Conservation (phyloP, 2,797 vertebrate genomes). For the Sebastes matsubarae region DNA sequence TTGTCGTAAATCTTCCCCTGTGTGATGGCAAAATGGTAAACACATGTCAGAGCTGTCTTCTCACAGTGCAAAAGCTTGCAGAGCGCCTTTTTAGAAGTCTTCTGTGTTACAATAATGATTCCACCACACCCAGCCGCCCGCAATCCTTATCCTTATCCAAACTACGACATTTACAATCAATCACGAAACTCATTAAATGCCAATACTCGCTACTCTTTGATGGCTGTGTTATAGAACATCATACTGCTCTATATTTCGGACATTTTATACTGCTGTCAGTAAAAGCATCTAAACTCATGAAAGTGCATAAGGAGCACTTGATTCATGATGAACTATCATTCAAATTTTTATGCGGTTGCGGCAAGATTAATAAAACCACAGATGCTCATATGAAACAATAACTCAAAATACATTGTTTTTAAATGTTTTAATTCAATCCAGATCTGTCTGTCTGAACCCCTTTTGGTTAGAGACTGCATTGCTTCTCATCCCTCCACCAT, state of each 20-base stretch:
- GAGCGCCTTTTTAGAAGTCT: slow-evolving; percentile 41
- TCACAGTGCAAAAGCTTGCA: slow-evolving; percentile 45
- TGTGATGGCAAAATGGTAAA: slow-evolving; percentile 75
- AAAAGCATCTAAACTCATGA: slow-evolving; percentile 5
- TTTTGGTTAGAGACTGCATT: neutral
- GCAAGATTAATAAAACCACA: slow-evolving; percentile 28
- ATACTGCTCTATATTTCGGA: too few species aligned
- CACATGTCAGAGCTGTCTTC: slow-evolving; percentile 68
- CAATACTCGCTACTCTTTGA: slow-evolving; percentile 18
- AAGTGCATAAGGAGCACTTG: neutral
- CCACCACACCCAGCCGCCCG: slow-evolving; percentile 43
- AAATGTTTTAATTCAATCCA: slow-evolving; percentile 35
- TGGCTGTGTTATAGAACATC: neutral
- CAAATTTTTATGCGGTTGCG: neutral
- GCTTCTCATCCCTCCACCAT: neutral
- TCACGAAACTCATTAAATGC: slow-evolving; percentile 41
- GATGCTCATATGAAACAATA: slow-evolving; percentile 45
- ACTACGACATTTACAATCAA: slow-evolving; percentile 37
- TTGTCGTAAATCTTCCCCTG: slow-evolving; percentile 67
- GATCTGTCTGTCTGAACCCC: slow-evolving; percentile 9
- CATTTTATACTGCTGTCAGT: neutral
- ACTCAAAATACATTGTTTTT: slow-evolving; percentile 14
- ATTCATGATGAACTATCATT: neutral
- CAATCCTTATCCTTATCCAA: slow-evolving; percentile 26
- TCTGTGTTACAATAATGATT: slow-evolving; percentile 47